phyloP scores from a whole-genome alignment of 2,797 vertebrate species.

The Oophaga sylvatica region DNA sequence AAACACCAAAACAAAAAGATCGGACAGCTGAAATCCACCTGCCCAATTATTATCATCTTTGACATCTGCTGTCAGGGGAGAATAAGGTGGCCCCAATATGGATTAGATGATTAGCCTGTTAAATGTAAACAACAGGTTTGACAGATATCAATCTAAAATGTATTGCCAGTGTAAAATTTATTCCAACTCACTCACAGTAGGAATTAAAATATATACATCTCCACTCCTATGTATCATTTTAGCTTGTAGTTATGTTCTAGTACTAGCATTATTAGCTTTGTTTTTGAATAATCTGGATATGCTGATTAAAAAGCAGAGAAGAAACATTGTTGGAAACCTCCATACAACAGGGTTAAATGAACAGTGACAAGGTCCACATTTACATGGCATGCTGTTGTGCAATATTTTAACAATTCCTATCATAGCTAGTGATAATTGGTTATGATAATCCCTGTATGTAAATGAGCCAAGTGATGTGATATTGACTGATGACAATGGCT shows the following conservation, averaged over 20 bases:
- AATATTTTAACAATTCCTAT: constrained; percentile 2
- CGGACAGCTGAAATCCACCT: too few species aligned
- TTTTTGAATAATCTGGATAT: not conserved
- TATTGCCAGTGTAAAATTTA: not conserved
- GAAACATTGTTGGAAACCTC: not conserved
- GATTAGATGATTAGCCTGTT: too few species aligned
- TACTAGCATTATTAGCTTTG: not conserved
- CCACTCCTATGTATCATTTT: not conserved
- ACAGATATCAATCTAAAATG: too few species aligned
- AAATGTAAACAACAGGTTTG: too few species aligned
- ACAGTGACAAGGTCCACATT: not conserved
- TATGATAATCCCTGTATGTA: constrained; percentile 8
- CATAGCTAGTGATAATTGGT: not conserved
- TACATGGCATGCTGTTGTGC: not conserved
- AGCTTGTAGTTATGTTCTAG: not conserved
- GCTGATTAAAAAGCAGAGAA: not conserved
- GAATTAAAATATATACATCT: not conserved
- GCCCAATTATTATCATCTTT: too few species aligned
- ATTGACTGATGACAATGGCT: constrained; percentile 1
- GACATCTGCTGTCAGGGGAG: too few species aligned
- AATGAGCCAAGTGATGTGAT: constrained; percentile 14
- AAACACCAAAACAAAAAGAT: too few species aligned
- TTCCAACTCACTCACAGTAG: not conserved
- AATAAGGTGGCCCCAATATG: too few species aligned
- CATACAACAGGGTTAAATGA: not conserved